Evolutionary conservation across 2,888 invertebrate genomes (phyloP), one percentile per base, ranked within the genome.

Genomic region (Mythimna impura): DNA sequence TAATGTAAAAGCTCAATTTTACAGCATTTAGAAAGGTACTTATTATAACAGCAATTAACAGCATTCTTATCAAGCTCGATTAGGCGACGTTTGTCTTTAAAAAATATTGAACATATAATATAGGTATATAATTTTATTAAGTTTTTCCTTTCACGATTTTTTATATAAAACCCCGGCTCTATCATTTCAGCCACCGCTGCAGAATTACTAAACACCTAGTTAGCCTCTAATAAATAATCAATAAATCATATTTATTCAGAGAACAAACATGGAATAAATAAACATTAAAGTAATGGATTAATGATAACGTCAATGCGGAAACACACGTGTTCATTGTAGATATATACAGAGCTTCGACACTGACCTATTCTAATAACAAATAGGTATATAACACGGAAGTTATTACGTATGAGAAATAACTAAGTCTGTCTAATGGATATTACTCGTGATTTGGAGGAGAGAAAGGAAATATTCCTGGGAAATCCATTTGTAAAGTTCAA

Each of bases 401-500:
- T 12, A 72, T 68, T 71, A 76, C 57, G 55, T 57, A 65, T 72
- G 12, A 69, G 25, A 71, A 71, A 66, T 61, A 81, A 60, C 36
- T 58, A 62, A 43, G 40, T 5, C 7, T 57, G 65, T 80, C 34
- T 63, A 60, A 68, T 64, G 17, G 61, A 68, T 22, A 66, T 76
- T 57, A 54, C 14, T 62, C n/a, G 30, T 65, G 25, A 71, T 43
- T 62, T 22, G 20, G 69, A 70, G 55, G 54, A 77, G 77, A 61
- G 85, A 84, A 85, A 82, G 85, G 82, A 78, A 69, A 71, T 84
- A 63, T 50, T 61, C n/a, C 25, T 47, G 69, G 52, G 58, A 65
- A 67, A 71, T 55, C 73, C 73, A 43, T 36, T 9, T 63, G 73
- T 60, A 76, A 85, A 85, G 83, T 76, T 83, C 80, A 85, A 85